Conservation (phyloP, 2,888 invertebrate species). For the Leptopterna dolabrata region DNA sequence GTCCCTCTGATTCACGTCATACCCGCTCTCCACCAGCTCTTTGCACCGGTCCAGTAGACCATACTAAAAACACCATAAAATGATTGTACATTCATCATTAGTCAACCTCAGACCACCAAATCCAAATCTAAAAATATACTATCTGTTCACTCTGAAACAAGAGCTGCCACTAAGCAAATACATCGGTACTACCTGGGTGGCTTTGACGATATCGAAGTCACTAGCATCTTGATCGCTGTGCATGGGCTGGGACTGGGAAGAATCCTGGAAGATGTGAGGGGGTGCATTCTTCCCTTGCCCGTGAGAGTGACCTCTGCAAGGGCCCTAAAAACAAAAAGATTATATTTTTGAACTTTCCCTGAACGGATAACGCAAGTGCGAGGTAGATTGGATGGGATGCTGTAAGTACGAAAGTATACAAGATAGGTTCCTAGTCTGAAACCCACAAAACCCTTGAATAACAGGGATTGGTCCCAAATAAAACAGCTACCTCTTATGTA, state of each 20-base stretch:
- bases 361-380: no score
- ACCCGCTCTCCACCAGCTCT: conserved; percentile 91
- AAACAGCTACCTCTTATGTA: no score
- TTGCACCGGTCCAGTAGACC: conserved; percentile 83
- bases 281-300: conserved; percentile 60
- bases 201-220: conserved; percentile 92
- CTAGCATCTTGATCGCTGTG: conserved; percentile 72
- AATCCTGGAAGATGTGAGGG: conserved; percentile 62
- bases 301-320: conserved; percentile 60
- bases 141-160: no score
- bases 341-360: no score
- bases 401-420: no score
- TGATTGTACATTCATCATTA: not conserved
- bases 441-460: no score
- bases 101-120: no score
- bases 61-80: conserved; percentile 71
- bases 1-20: conserved; percentile 94
- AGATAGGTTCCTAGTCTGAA: no score
- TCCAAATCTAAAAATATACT: no score
- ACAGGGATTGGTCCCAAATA: no score
- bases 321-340: conserved; percentile 58
- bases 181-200: conserved; percentile 78
- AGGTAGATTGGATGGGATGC: no score
- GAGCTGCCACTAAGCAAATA: no score
- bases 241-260: conserved; percentile 57